Evolutionary conservation across 2,113 vertebrate genomes (phyloP).

Genomic region (Reinhardtius hippoglossoides): DNA sequence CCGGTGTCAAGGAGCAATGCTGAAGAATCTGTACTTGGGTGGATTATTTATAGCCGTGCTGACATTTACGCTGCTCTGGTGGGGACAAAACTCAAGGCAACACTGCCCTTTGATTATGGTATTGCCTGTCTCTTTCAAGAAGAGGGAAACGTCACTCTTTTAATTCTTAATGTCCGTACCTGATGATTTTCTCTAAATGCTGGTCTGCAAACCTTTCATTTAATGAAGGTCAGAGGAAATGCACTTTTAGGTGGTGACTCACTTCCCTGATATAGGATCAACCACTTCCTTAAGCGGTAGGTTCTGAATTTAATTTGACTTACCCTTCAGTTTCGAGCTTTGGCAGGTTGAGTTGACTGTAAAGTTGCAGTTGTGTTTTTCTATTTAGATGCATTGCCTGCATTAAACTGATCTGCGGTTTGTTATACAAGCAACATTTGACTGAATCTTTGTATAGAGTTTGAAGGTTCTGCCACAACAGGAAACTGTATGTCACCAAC

Average conservation of each 20-base stretch:
- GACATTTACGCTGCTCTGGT: conserved; percentile 70
- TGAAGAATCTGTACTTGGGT: conserved; percentile 66
- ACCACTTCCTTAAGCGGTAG: conserved; percentile 21
- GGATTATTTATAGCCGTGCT: conserved; percentile 76
- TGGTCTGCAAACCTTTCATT: conserved; percentile 61
- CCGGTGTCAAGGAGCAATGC: conserved; percentile 64
- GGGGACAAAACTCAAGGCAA: conserved; percentile 45
- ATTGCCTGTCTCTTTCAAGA: conserved; percentile 51
- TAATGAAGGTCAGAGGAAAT: conserved; percentile 32
- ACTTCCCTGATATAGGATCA: conserved; percentile 22
- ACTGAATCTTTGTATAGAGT: too few species aligned
- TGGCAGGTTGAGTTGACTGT: neutral
- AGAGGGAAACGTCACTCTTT: conserved; percentile 39
- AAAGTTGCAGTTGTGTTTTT: too few species aligned
- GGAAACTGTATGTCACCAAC: too few species aligned
- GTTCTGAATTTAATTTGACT: neutral
- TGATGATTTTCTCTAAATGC: conserved; percentile 64
- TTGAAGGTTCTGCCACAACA: too few species aligned
- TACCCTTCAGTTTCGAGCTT: conserved; percentile 8
- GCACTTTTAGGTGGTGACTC: conserved; percentile 34
- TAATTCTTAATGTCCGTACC: conserved; percentile 50
- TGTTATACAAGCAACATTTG: too few species aligned
- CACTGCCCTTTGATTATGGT: conserved; percentile 62
- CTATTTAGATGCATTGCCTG: too few species aligned
- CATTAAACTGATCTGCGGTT: too few species aligned